Evolutionary conservation across 1,140 invertebrate genomes (phyloP).

Genomic region (Periplaneta americana): DNA sequence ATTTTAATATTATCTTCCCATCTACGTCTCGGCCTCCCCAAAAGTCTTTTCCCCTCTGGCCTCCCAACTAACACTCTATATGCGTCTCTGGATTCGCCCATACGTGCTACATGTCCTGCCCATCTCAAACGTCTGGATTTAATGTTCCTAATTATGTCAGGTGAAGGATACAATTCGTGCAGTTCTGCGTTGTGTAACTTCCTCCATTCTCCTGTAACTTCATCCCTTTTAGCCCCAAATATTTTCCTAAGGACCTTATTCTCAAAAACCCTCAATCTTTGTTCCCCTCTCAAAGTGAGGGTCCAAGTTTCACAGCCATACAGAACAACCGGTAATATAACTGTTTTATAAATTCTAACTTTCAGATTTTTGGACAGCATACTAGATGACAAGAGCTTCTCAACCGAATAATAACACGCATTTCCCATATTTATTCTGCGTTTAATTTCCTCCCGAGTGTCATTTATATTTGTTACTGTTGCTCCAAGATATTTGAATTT

Average conservation of each 20-base stretch:
- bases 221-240: neutral
- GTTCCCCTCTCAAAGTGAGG: no score
- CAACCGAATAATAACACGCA: no score
- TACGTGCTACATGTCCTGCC: neutral
- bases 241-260: neutral
- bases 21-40: neutral
- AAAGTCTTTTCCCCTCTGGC: neutral
- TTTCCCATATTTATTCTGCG: no score
- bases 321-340: no score
- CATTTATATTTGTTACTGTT: no score
- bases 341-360: no score
- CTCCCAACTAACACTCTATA: neutral
- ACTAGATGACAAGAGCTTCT: no score
- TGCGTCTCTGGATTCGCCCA: neutral
- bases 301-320: no score
- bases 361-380: no score
- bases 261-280: no score
- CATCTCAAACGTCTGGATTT: neutral
- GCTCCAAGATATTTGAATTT: no score
- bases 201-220: neutral
- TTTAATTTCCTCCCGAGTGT: no score
- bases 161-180: neutral
- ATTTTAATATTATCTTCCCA: neutral
- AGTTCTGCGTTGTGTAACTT: neutral
- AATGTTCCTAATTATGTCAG: neutral